These are phyloP conservation scores for Rhinoraja longicauda DNA, from an alignment of 2,797 vertebrate genomes.

Conservation along the genomic window DNA sequence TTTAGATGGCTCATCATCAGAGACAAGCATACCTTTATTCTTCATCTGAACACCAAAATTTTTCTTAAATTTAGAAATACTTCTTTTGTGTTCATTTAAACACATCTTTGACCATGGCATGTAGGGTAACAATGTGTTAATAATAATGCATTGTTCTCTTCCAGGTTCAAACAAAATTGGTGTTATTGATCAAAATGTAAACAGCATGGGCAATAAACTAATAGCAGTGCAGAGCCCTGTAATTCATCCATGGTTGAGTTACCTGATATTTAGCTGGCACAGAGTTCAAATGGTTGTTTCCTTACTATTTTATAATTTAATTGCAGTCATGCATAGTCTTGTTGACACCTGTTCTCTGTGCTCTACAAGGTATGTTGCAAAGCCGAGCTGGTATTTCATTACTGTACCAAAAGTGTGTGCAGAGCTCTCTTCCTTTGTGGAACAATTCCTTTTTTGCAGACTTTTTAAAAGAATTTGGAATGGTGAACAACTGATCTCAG, in stretches of 20 bases:
- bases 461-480: background rate
- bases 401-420: constrained; percentile 44
- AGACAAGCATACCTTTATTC: background rate
- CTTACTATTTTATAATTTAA: constrained; percentile 53
- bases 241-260: constrained; percentile 56
- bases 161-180: constrained; percentile 47
- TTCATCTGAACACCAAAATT: background rate
- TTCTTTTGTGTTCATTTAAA: background rate
- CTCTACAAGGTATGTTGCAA: constrained; percentile 47
- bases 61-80: background rate
- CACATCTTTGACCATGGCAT: background rate
- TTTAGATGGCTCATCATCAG: background rate
- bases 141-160: constrained; percentile 44
- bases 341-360: constrained; percentile 55
- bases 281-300: constrained; percentile 52
- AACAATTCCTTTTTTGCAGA: too few relatives aligned
- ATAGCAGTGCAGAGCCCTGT: constrained; percentile 50
- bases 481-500: background rate
- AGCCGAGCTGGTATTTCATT: constrained; percentile 44
- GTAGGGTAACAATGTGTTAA: constrained; percentile 40
- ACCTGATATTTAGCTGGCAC: constrained; percentile 54
- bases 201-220: constrained; percentile 52
- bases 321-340: constrained; percentile 53
- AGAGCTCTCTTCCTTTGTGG: constrained; percentile 42
- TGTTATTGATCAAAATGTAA: constrained; percentile 47